A percentile compares a stretch with the other conserved stretches of the same genome.
Conservation (phyloP, 2,797 vertebrate genomes). For the Gymnoscopelus braueri region DNA sequence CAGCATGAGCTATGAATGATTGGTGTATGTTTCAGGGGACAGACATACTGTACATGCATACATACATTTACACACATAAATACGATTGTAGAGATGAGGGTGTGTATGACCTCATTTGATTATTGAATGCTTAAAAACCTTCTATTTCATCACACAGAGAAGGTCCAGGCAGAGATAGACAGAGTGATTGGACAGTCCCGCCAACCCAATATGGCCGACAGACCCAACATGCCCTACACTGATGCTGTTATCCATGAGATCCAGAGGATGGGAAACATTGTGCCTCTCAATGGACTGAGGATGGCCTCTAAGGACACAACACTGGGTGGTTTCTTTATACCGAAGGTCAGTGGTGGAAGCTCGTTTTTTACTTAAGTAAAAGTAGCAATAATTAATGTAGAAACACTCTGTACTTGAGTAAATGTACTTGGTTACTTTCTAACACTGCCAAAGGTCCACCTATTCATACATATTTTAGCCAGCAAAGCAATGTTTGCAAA, state of each 20-base stretch:
- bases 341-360: slow-evolving; percentile 77
- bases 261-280: slow-evolving; percentile 84
- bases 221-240: slow-evolving; percentile 84
- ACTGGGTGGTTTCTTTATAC: slow-evolving; percentile 80
- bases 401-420: too few species aligned
- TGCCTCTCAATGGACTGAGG: slow-evolving; percentile 80
- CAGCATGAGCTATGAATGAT: too few species aligned
- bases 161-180: slow-evolving; percentile 88
- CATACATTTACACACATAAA: not conserved
- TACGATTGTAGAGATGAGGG: not conserved
- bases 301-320: slow-evolving; percentile 66
- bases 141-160: slow-evolving; percentile 66
- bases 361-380: too few species aligned
- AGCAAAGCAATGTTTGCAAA: too few species aligned
- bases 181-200: slow-evolving; percentile 75
- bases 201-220: slow-evolving; percentile 75
- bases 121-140: not conserved
- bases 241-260: slow-evolving; percentile 88
- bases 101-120: too few species aligned
- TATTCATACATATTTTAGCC: too few species aligned
- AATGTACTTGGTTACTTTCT: too few species aligned
- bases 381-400: too few species aligned
- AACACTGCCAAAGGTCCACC: too few species aligned
- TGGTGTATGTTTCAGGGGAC: too few species aligned
- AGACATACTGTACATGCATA: too few species aligned